A percentile compares a stretch with the other conserved stretches of the same genome.
phyloP scores from a whole-genome alignment of 2,113 vertebrate genomes.

The Dryoscopus gambensis region DNA sequence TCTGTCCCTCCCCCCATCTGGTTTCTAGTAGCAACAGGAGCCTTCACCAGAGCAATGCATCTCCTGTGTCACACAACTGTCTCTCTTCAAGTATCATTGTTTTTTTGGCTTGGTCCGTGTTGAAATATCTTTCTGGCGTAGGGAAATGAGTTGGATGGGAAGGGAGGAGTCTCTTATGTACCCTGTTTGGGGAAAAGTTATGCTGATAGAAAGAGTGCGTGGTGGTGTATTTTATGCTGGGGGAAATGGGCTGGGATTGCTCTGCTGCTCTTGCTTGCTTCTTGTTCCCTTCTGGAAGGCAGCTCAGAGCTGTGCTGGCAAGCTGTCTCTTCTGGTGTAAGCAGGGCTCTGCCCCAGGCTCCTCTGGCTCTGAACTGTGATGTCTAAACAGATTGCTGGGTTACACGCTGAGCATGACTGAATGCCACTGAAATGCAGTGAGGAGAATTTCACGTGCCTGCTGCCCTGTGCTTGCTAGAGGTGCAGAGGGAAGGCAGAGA shows the following conservation, averaged over 20 bases:
- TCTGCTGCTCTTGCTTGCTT: not conserved
- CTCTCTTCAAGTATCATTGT: not conserved
- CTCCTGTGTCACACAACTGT: not conserved
- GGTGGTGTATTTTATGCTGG: not conserved
- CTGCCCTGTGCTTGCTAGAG: not conserved
- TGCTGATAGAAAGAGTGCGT: not conserved
- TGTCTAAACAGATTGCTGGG: slow-evolving; percentile 14
- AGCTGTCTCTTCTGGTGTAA: not conserved
- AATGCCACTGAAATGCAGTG: not conserved
- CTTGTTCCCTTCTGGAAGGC: not conserved
- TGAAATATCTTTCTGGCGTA: not conserved
- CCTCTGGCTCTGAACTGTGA: not conserved
- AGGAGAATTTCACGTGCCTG: not conserved
- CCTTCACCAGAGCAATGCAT: slow-evolving; percentile 11
- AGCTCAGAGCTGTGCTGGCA: not conserved
- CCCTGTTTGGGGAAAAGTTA: not conserved
- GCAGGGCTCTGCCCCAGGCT: not conserved
- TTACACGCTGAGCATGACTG: not conserved
- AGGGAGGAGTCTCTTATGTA: not conserved
- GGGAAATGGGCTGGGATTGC: not conserved
- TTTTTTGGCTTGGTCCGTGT: not conserved
- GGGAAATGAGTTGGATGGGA: not conserved
- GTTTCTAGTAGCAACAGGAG: slow-evolving; percentile 64
- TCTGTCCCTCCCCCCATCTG: not conserved
- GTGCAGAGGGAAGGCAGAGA: not conserved